phyloP scores from a whole-genome alignment of 2,113 vertebrate species.

The Zapornia atra region DNA sequence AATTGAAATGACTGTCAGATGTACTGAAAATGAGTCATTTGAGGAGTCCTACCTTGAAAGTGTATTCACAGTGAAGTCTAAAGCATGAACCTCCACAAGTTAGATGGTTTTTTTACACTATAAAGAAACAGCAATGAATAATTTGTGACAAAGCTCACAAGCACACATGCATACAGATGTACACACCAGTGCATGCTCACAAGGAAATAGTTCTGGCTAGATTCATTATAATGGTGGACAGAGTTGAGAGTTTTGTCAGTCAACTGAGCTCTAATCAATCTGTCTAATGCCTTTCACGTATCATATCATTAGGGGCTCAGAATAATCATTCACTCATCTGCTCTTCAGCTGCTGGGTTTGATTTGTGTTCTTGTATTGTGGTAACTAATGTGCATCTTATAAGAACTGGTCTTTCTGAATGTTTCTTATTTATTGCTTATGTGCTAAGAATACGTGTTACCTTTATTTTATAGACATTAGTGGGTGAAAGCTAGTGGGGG shows the following conservation, averaged over 20 bases:
- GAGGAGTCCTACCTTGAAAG: constrained; percentile 19
- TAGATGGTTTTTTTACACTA: not conserved
- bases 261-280: constrained; percentile 50
- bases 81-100: not conserved
- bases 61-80: not conserved
- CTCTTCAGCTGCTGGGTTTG: constrained; percentile 24
- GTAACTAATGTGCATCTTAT: constrained; percentile 29
- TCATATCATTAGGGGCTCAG: constrained; percentile 54
- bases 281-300: constrained; percentile 34
- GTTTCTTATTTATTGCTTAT: constrained; percentile 58
- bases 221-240: not conserved
- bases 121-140: not conserved
- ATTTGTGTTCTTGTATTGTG: constrained; percentile 55
- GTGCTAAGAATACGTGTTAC: constrained; percentile 55
- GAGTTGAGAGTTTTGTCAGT: constrained; percentile 25
- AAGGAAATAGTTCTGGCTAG: not conserved
- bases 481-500: not conserved
- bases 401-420: not conserved
- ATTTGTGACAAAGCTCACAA: not conserved
- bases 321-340: constrained; percentile 56
- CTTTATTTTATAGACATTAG: constrained; percentile 41
- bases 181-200: not conserved
- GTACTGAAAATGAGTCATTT: constrained; percentile 33
- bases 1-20: constrained; percentile 59
- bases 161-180: not conserved